phyloP scores from a whole-genome alignment of 2,888 invertebrate species.

The Diploptera punctata region DNA sequence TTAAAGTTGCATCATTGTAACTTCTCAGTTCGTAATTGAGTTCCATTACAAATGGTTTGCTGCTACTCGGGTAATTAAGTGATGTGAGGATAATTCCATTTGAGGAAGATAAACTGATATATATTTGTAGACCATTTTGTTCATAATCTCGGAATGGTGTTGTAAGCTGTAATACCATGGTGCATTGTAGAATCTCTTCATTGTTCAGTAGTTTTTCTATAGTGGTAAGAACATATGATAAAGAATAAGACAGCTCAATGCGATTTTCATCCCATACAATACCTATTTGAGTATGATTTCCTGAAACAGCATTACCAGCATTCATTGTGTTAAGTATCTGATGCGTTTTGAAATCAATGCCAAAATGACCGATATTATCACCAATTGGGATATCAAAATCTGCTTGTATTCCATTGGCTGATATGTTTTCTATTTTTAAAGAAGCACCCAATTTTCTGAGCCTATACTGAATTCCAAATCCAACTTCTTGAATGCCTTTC shows the following conservation, averaged over 20 bases:
- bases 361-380: conserved; percentile 35
- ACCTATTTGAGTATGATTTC: conserved; percentile 30
- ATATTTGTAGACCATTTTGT: conserved; percentile 44
- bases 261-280: conserved; percentile 46
- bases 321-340: conserved; percentile 35
- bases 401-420: conserved; percentile 31
- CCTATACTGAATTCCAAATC: conserved; percentile 28
- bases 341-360: conserved; percentile 44
- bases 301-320: conserved; percentile 41
- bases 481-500: conserved; percentile 30
- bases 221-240: conserved; percentile 35
- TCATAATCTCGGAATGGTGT: conserved; percentile 48
- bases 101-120: conserved; percentile 45
- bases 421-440: conserved; percentile 34
- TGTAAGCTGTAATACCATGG: conserved; percentile 42
- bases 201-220: neutral
- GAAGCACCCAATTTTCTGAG: conserved; percentile 29
- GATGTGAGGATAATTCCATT: conserved; percentile 45
- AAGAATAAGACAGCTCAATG: conserved; percentile 44
- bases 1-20: conserved; percentile 45
- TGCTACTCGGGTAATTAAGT: conserved; percentile 45
- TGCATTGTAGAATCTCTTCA: neutral
- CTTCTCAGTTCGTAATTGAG: conserved; percentile 47
- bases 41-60: conserved; percentile 44
- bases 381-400: conserved; percentile 41